These are phyloP conservation scores for Ptiloglossa arizonensis DNA, from an alignment of 1,140 invertebrate species.

Conservation along the genomic window DNA sequence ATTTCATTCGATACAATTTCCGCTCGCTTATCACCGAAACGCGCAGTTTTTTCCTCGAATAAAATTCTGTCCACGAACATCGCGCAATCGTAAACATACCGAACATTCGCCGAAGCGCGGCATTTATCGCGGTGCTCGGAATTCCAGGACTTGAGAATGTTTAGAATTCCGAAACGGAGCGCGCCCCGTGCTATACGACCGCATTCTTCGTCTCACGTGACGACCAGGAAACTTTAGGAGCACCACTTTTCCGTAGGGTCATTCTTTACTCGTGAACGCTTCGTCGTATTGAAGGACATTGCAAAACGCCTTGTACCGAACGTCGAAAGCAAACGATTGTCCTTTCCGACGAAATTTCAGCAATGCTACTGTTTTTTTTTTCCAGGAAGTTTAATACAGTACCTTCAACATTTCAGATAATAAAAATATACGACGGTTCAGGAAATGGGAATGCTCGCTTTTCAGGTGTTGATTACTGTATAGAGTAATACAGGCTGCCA, in stretches of 20 bases:
- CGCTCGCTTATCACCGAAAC: slow-evolving; percentile 20
- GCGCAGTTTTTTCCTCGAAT: not conserved
- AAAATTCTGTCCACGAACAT: slow-evolving; percentile 8
- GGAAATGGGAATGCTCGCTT: too few species aligned
- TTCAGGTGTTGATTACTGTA: too few species aligned
- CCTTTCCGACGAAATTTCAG: not conserved
- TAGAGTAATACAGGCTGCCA: too few species aligned
- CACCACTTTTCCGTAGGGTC: slow-evolving; percentile 20
- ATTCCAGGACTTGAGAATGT: slow-evolving; percentile 27
- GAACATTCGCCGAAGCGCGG: slow-evolving; percentile 23
- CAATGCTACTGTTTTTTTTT: not conserved
- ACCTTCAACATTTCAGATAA: too few species aligned
- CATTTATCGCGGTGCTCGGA: slow-evolving; percentile 11
- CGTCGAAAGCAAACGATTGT: not conserved
- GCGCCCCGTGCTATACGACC: not conserved
- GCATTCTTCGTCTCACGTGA: slow-evolving; percentile 35
- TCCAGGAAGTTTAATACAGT: not conserved
- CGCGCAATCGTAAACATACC: slow-evolving; percentile 39
- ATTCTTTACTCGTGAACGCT: not conserved
- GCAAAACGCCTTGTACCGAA: not conserved
- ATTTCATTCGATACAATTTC: slow-evolving; percentile 19
- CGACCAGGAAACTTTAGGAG: slow-evolving; percentile 8
- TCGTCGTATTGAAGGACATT: not conserved
- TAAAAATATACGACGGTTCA: too few species aligned
- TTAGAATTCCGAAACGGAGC: slow-evolving; percentile 38